These are phyloP conservation scores for Adelosebastes latens DNA, from an alignment of 2,797 vertebrate genomes.

Conservation along the genomic window DNA sequence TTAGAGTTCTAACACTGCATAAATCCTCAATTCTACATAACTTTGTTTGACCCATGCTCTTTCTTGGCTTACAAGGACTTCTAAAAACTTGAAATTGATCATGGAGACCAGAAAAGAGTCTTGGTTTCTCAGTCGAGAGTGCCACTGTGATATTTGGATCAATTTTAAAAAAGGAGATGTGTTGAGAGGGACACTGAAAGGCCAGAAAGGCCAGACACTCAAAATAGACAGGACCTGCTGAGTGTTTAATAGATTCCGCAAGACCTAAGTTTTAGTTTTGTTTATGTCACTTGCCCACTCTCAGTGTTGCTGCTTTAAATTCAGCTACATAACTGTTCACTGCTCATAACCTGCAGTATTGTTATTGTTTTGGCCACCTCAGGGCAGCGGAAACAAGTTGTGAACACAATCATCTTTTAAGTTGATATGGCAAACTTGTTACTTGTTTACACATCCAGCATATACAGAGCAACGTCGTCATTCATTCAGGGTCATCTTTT, in stretches of 20 bases:
- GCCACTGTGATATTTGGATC: neutral
- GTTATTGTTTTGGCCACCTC: neutral
- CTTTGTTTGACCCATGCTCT: neutral
- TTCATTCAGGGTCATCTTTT: too few relatives aligned
- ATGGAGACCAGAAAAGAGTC: neutral
- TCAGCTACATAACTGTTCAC: neutral
- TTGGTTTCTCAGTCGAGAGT: neutral
- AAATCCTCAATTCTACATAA: neutral
- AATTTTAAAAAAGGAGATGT: neutral
- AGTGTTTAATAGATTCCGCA: neutral
- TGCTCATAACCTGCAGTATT: neutral
- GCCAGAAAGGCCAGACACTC: neutral
- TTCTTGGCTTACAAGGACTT: neutral
- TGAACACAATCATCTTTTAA: neutral
- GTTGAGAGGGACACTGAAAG: neutral
- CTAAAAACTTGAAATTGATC: slow-evolving; percentile 3
- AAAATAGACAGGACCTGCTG: neutral
- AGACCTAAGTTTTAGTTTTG: neutral
- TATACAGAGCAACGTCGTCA: too few relatives aligned
- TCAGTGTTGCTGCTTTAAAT: neutral
- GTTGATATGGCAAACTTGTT: neutral
- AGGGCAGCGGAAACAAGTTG: neutral
- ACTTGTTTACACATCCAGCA: too few relatives aligned
- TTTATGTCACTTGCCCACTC: neutral
- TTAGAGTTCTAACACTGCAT: neutral